A percentile compares a stretch with the other conserved stretches of the same genome.
Conservation (phyloP, 2,888 invertebrate genomes). For the Zaprionus bogoriensis region DNA sequence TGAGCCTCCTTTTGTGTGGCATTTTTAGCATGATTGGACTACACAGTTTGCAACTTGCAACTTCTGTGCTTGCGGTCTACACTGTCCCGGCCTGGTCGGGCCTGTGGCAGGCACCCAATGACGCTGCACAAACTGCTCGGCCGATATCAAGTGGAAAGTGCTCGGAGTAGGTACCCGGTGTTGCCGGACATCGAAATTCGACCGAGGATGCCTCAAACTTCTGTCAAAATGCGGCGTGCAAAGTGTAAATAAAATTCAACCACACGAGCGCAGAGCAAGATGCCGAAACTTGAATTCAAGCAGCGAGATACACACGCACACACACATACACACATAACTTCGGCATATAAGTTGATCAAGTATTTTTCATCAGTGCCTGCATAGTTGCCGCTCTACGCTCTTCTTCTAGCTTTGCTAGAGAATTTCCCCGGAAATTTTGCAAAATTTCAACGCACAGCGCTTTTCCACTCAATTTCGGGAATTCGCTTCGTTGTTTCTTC, state of each 20-base stretch:
- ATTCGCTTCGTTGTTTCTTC: conserved; percentile 23
- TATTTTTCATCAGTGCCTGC: conserved; percentile 1
- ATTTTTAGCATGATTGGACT: conserved; percentile 56
- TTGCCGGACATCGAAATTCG: background rate
- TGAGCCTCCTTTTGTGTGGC: conserved; percentile 60
- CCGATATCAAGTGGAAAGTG: conserved; percentile 4
- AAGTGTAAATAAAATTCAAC: conserved; percentile 53
- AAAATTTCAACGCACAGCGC: no score
- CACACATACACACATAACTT: background rate
- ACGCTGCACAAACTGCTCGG: conserved; percentile 54
- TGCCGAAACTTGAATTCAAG: conserved; percentile 31
- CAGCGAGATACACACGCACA: background rate
- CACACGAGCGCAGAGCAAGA: conserved; percentile 35
- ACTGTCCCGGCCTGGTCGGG: no score
- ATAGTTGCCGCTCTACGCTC: no score
- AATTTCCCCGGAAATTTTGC: conserved; percentile 1
- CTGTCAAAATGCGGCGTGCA: conserved; percentile 35
- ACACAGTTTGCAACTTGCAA: conserved; percentile 43
- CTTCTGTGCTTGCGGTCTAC: conserved; percentile 50
- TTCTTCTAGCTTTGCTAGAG: no score
- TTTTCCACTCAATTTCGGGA: background rate
- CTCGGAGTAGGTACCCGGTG: background rate
- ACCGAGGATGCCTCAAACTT: conserved; percentile 19
- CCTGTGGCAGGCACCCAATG: conserved; percentile 51
- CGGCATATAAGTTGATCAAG: background rate